Evolutionary conservation across 2,797 vertebrate species (phyloP), one percentile per base, ranked within the genome.

Genomic region (Aeoliscus strigatus): DNA sequence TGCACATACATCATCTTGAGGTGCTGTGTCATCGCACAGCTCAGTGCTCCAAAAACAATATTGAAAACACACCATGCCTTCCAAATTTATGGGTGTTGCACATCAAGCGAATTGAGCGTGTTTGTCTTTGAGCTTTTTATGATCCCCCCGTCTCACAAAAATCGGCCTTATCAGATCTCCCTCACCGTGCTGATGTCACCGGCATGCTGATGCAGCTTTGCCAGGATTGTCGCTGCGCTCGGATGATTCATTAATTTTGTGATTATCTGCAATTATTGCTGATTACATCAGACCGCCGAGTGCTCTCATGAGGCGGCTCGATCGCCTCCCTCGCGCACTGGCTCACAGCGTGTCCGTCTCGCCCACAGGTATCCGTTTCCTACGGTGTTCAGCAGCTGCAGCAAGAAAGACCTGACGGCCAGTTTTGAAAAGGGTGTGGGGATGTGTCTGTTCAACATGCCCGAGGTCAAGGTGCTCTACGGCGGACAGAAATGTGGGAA

Each of bases 371-470:
- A 90, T 61, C 95, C 95, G 0, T 96, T 98, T 82, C 96, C 95
- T 10, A 90, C 92, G 15, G 90, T 92, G 41, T 98, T 98, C 83
- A 98, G 96, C 73, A 96, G 91, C 69, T 98, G 96, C 82, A 98
- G 96, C 71, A 90, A 91, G 56, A 93, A 92, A 71, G 96, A 98
- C 69, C 83, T 98, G 70, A 88, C 90, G 2, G 89, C 86, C 66
- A 98, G 96, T 70, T 87, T 98, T 73, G 91, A 96, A 71, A 98
- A 98, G 60, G 96, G 96, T 3, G 88, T 96, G 32, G 96, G 96
- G 11, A 93, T 96, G 93, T 98, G 96, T 57, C 91, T 98, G 14
- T 97, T 92, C 45, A 98, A 98, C 87, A 90, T 97, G 82, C 96
- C 96, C 0, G 93, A 98, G 66, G 85, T 91, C 53, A 93, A 91